Evolutionary conservation across 2,888 invertebrate species (phyloP).

Genomic region (Tetrapedia diversipes): DNA sequence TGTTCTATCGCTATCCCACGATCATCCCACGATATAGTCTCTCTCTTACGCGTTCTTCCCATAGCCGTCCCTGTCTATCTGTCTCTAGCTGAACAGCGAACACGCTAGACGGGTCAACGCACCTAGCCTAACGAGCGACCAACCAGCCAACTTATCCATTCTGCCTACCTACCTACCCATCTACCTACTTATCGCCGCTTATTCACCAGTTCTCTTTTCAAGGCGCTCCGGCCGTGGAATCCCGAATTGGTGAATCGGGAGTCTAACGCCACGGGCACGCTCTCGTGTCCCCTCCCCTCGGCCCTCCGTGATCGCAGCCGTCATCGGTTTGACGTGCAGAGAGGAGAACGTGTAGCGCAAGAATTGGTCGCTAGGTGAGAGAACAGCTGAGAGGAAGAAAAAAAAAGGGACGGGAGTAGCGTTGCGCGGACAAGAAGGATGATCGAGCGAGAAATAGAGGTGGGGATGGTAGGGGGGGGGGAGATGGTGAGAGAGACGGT

Average conservation of each 20-base stretch:
- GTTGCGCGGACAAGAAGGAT: too few species aligned
- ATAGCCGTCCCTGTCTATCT: conserved; percentile 58
- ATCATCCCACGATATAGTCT: conserved; percentile 52
- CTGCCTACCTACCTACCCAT: conserved; percentile 81
- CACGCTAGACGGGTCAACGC: conserved; percentile 80
- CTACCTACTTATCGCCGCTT: conserved; percentile 82
- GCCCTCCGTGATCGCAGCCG: not conserved
- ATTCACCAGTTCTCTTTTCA: conserved; percentile 72
- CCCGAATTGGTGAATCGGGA: conserved; percentile 62
- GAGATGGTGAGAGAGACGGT: not conserved
- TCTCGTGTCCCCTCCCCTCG: not conserved
- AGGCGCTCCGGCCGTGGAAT: conserved; percentile 67
- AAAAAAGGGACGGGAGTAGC: not conserved
- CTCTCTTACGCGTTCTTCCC: conserved; percentile 34
- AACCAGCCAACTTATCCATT: conserved; percentile 75
- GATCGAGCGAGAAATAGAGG: too few species aligned
- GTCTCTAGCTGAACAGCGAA: conserved; percentile 68
- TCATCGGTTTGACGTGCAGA: not conserved
- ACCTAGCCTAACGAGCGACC: conserved; percentile 79
- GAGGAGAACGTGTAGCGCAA: not conserved
- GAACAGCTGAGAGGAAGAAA: not conserved
- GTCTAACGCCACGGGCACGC: not conserved
- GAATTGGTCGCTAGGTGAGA: not conserved
- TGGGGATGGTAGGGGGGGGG: too few species aligned
- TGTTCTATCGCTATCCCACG: conserved; percentile 45